phyloP scores from a whole-genome alignment of 2,113 vertebrate species.

The Pavo muticus region DNA sequence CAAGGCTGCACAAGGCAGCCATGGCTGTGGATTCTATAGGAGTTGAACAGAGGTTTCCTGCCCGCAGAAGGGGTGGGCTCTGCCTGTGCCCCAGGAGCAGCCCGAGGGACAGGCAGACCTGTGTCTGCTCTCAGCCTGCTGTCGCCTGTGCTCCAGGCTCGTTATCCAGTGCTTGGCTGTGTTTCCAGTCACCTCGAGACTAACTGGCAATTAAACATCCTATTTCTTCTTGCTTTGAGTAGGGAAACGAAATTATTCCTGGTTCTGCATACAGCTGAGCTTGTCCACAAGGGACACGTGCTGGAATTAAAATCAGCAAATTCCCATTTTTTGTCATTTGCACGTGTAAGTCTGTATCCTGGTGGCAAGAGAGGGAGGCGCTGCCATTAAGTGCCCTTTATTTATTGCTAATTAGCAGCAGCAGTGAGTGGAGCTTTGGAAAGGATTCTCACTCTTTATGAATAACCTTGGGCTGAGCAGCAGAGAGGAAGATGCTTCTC shows the following conservation, averaged over 20 bases:
- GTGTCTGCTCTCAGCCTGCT: background rate
- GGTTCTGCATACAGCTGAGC: background rate
- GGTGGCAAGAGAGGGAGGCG: background rate
- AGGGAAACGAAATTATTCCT: background rate
- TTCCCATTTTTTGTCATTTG: constrained; percentile 13
- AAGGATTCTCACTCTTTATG: background rate
- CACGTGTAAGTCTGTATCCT: background rate
- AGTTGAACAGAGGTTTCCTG: background rate
- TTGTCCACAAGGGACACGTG: background rate
- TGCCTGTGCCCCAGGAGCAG: background rate
- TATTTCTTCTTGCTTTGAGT: background rate
- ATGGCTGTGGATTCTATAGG: background rate
- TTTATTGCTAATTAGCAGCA: background rate
- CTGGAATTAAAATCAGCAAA: background rate
- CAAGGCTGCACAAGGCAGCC: fast-evolving
- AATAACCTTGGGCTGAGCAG: background rate
- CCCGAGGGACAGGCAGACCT: background rate
- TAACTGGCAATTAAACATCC: constrained; percentile 18
- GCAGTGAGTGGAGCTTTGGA: background rate
- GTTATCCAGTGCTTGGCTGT: background rate
- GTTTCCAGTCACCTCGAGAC: background rate
- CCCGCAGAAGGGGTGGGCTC: background rate
- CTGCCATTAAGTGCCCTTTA: background rate
- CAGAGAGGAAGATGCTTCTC: background rate
- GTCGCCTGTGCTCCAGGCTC: fast-evolving